Percentiles rank a stretch among this genome's conserved stretches.
phyloP scores from a whole-genome alignment of 2,113 vertebrate species.

The Gobio gobio region DNA sequence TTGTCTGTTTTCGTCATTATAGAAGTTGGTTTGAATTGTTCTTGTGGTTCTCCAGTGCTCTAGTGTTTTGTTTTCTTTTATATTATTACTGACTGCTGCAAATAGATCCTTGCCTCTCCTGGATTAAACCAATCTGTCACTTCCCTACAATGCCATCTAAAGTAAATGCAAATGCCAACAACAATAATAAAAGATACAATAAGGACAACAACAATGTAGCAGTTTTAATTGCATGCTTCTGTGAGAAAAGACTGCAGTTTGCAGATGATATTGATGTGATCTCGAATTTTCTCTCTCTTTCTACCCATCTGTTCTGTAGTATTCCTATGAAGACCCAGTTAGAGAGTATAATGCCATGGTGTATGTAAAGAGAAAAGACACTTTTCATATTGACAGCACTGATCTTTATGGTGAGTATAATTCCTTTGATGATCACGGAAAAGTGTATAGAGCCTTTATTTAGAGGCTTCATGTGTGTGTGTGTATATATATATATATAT shows the following conservation, averaged over 20 bases:
- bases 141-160: neutral
- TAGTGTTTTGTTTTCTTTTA: no score
- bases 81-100: no score
- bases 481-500: no score
- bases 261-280: neutral
- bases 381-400: slow-evolving; percentile 90
- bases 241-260: neutral
- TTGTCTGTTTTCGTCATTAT: neutral
- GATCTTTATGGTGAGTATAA: slow-evolving; percentile 83
- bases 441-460: no score
- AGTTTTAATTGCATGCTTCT: neutral
- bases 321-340: slow-evolving; percentile 82
- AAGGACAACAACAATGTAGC: neutral
- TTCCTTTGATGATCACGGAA: neutral
- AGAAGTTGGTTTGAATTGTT: no score
- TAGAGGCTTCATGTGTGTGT: no score
- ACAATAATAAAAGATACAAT: neutral
- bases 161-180: neutral
- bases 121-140: neutral
- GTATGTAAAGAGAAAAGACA: slow-evolving; percentile 86
- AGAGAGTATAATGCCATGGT: slow-evolving; percentile 87
- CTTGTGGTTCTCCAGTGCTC: no score
- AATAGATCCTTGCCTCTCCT: no score
- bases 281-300: neutral
- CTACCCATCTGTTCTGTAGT: slow-evolving; percentile 70